A percentile compares a stretch with the other conserved stretches of the same genome.
phyloP scores from a whole-genome alignment of 2,113 vertebrate species.

The Isurus oxyrinchus region DNA sequence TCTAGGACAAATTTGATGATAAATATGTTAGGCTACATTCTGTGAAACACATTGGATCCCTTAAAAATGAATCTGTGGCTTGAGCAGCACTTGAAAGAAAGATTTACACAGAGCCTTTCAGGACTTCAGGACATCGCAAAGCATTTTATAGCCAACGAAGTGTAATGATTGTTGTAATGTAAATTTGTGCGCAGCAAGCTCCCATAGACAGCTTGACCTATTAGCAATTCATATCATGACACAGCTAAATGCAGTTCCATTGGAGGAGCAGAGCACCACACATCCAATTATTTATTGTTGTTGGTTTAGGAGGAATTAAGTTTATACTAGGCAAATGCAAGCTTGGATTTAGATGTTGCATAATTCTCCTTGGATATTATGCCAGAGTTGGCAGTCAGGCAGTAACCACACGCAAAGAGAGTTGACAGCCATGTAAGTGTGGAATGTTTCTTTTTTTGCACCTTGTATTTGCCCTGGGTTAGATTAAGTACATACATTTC shows the following conservation, averaged over 20 bases:
- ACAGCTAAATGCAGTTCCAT: too few species aligned
- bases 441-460: not conserved
- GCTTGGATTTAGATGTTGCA: not conserved
- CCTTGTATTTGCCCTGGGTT: not conserved
- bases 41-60: not conserved
- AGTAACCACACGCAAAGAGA: not conserved
- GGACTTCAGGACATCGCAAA: not conserved
- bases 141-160: not conserved
- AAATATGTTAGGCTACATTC: not conserved
- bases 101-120: not conserved
- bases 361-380: not conserved
- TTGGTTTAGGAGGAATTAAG: too few species aligned
- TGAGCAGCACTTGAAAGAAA: not conserved
- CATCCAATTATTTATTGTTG: too few species aligned
- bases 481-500: not conserved
- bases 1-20: not conserved
- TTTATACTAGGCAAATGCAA: too few species aligned
- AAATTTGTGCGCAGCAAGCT: not conserved
- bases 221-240: too few species aligned
- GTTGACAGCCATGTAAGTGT: not conserved
- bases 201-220: not conserved
- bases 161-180: not conserved
- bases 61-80: not conserved
- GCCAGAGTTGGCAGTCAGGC: not conserved
- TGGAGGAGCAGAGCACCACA: too few species aligned